A percentile compares a stretch with the other conserved stretches of the same genome.
phyloP scores from a whole-genome alignment of 2,888 invertebrate genomes.

The Aspidiotus rigidus region DNA sequence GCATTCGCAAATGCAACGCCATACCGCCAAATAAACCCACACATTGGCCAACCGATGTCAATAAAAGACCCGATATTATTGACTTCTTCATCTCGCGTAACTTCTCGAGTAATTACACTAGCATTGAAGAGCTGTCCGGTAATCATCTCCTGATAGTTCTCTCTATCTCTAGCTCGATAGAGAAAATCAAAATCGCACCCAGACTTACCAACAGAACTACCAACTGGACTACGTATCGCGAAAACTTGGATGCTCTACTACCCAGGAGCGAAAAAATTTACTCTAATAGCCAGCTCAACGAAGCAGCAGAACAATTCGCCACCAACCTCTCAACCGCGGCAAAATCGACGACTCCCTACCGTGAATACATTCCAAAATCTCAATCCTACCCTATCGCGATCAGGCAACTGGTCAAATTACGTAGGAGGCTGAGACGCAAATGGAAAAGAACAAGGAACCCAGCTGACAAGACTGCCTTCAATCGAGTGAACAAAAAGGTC shows the following conservation, averaged over 20 bases:
- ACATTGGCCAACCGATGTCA: slow-evolving; percentile 37
- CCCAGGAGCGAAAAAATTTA: background rate
- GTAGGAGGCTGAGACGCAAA: slow-evolving; percentile 7
- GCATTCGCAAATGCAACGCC: background rate
- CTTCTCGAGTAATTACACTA: slow-evolving; percentile 13
- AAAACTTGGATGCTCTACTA: background rate
- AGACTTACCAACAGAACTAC: slow-evolving; percentile 1
- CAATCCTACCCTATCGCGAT: background rate
- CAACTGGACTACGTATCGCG: slow-evolving; percentile 2
- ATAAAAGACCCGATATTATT: slow-evolving; percentile 36
- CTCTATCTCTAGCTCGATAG: background rate
- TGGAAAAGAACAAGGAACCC: slow-evolving; percentile 21
- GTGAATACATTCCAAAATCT: background rate
- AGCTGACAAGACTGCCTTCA: slow-evolving; percentile 12
- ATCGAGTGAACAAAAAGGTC: slow-evolving; percentile 2
- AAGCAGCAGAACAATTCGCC: background rate
- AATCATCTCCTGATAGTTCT: background rate
- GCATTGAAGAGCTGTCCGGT: background rate
- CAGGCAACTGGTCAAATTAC: background rate
- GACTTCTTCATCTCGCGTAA: slow-evolving; percentile 37
- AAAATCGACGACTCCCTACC: background rate
- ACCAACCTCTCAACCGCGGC: slow-evolving; percentile 1
- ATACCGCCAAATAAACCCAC: slow-evolving; percentile 37
- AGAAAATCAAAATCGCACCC: background rate
- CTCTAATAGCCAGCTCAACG: background rate